These are phyloP conservation scores for Sebastes matsubarae DNA, from an alignment of 2,797 vertebrate genomes.

Conservation along the genomic window DNA sequence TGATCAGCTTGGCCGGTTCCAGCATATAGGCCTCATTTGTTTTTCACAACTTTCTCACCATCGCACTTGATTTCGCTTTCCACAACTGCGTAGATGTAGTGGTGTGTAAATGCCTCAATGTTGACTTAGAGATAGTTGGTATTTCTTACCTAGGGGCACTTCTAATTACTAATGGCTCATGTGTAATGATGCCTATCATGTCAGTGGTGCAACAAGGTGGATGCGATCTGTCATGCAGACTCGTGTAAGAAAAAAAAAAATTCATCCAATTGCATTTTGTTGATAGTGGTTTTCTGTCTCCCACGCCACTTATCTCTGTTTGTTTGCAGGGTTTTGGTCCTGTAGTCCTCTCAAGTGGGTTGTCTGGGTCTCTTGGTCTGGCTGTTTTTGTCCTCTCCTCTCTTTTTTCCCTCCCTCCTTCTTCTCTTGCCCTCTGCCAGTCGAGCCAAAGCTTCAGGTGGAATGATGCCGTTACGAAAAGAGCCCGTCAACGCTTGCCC, in stretches of 20 bases:
- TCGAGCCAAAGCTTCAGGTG: slow-evolving; percentile 83
- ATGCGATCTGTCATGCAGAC: slow-evolving; percentile 53
- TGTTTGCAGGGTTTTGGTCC: slow-evolving; percentile 50
- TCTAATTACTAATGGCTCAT: slow-evolving; percentile 69
- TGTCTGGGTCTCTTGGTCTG: slow-evolving; percentile 26
- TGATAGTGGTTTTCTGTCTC: slow-evolving; percentile 23
- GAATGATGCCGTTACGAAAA: slow-evolving; percentile 85
- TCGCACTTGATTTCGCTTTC: not conserved
- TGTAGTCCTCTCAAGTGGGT: slow-evolving; percentile 42
- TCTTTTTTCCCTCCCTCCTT: not conserved
- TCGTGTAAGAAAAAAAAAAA: slow-evolving; percentile 30
- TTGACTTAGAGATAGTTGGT: slow-evolving; percentile 58
- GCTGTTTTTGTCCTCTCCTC: slow-evolving; percentile 20
- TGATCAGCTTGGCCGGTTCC: slow-evolving; percentile 38
- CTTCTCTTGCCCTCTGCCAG: slow-evolving; percentile 27
- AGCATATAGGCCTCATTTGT: not conserved
- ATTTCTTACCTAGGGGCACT: slow-evolving; percentile 68
- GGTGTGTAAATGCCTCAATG: slow-evolving; percentile 22
- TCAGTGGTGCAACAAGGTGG: slow-evolving; percentile 65
- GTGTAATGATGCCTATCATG: slow-evolving; percentile 71
- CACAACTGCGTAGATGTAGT: not conserved
- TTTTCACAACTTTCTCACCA: slow-evolving; percentile 29
- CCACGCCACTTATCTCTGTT: slow-evolving; percentile 49
- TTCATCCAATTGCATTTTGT: not conserved
- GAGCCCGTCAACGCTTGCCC: slow-evolving; percentile 84